Evolutionary conservation across 92 coral and sea anemone genomes (phyloP), one percentile per base, ranked within the genome.

Genomic region (Plumapathes pennacea): DNA sequence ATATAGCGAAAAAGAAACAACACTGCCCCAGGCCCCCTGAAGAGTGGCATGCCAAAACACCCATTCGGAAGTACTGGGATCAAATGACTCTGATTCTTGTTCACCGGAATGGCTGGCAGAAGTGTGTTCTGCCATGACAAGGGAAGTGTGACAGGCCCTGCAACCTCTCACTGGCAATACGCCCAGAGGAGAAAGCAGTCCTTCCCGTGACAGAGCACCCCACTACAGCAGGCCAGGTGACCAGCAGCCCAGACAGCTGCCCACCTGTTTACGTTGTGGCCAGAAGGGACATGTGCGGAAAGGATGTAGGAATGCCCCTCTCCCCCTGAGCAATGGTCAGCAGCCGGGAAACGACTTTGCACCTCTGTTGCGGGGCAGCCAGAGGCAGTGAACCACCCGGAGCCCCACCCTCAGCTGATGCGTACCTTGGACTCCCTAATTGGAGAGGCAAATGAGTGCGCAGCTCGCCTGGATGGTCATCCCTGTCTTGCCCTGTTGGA

Each of bases 391-490:
- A 60, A 31, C 15, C 50, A 41, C 26, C 25, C 32, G 17, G n/a
- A 37, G 61, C 62, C 62, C 68, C 68, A 57, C 26, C 40, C 56
- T 28, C n/a, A n/a, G n/a, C n/a, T n/a, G n/a, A n/a, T n/a, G n/a
- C n/a, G n/a, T n/a, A 45, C 38, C 38, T 33, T 69, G 42, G 21
- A 50, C 38, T 26, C 49, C 10, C 11, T 77, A 6, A 41, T 68
- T 34, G 85, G 65, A 12, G 78, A 69, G 5, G 74, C 67, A 4
- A 78, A 78, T 25, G 73, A 54, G 56, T 40, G 79, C 50, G 53
- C 51, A 41, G 74, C 57, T 4, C 33, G 24, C 22, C 5, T 81
- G 21, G 50, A 81, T 38, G 77, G 64, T 2, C 33, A 50, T 10
- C 60, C 76, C 13, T 49, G 76, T 34, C 25, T 57, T 6, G 62